Percentiles rank a stretch among this genome's conserved stretches.
phyloP scores from a whole-genome alignment of 2,113 vertebrate genomes.

The Microcebus ravelobensis region DNA sequence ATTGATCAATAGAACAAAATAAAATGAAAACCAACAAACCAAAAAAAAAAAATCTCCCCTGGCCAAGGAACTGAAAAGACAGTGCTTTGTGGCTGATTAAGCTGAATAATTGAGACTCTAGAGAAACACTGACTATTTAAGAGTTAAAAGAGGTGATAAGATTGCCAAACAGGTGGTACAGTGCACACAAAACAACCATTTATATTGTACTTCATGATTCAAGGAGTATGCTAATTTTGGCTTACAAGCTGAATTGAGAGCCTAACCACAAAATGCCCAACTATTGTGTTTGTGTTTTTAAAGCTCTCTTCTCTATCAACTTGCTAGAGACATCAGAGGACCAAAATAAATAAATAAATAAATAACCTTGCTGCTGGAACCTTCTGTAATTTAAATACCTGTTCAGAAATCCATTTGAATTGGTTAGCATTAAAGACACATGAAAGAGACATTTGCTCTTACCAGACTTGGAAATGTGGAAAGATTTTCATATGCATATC shows the following conservation, averaged over 20 bases:
- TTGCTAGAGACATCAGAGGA: neutral
- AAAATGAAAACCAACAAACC: neutral
- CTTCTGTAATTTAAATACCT: neutral
- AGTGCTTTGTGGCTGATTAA: neutral
- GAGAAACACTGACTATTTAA: neutral
- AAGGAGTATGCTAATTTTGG: neutral
- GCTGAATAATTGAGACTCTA: neutral
- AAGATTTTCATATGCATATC: constrained; percentile 60
- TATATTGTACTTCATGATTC: neutral
- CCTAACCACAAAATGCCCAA: neutral
- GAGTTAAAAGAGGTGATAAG: neutral
- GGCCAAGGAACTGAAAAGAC: neutral
- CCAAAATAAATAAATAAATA: neutral
- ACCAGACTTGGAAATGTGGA: constrained; percentile 12
- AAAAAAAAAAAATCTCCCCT: neutral
- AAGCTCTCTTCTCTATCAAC: neutral
- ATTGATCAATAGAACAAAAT: neutral
- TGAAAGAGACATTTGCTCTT: constrained; percentile 45
- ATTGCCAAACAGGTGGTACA: neutral
- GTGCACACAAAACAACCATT: neutral
- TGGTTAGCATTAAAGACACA: constrained; percentile 27
- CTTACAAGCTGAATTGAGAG: neutral
- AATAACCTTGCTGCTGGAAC: neutral
- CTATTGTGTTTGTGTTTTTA: neutral
- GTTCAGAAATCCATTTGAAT: constrained; percentile 24